Conservation (phyloP, 2,113 vertebrate genomes). For the Boleophthalmus pectinirostris region DNA sequence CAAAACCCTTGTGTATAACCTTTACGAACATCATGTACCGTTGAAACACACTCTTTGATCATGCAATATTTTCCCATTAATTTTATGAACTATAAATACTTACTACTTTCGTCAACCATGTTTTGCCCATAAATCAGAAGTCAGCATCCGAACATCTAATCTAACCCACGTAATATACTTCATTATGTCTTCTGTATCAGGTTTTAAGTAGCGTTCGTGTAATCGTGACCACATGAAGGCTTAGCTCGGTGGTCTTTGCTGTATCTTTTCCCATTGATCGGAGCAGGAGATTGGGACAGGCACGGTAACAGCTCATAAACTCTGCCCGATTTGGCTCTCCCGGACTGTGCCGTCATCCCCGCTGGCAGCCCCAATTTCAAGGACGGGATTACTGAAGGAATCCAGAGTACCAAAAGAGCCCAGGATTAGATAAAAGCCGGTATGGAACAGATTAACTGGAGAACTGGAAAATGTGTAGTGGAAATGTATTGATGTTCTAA, state of each 20-base stretch:
- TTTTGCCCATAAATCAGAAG: background rate
- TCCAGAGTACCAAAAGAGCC: conserved; percentile 17
- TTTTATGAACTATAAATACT: background rate
- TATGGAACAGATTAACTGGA: background rate
- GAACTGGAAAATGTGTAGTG: background rate
- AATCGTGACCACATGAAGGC: conserved; percentile 34
- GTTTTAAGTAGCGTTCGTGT: background rate
- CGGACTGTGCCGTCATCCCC: conserved; percentile 33
- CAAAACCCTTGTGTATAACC: background rate
- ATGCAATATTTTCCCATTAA: background rate
- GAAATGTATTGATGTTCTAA: background rate
- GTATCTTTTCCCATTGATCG: conserved; percentile 45
- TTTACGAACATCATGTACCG: background rate
- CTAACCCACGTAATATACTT: background rate
- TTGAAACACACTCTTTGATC: background rate
- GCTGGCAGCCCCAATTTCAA: conserved; percentile 29
- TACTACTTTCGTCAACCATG: background rate
- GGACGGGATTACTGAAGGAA: conserved; percentile 38
- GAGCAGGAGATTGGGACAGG: conserved; percentile 35
- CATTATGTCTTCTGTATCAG: conserved; percentile 1
- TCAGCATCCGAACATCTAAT: background rate
- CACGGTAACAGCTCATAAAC: conserved; percentile 63
- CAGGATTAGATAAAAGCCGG: background rate
- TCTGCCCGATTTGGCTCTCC: conserved; percentile 16
- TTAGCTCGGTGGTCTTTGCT: conserved; percentile 38